Percentiles rank a stretch among this genome's conserved stretches.
Conservation (phyloP, 2,888 invertebrate species). For the Andrena bicolor region DNA sequence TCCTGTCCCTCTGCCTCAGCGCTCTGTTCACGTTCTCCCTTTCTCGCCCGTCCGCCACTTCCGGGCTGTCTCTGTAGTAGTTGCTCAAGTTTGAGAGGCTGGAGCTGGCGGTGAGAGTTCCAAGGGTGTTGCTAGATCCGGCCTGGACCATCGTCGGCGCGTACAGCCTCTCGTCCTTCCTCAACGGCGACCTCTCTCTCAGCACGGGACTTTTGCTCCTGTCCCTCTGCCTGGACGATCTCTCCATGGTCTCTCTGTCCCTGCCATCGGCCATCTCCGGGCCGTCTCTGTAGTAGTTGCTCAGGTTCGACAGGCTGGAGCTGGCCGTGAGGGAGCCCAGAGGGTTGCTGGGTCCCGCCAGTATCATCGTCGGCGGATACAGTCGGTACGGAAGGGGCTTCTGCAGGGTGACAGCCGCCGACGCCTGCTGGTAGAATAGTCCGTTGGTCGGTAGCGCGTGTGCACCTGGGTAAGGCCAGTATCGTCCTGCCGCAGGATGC, state of each 20-base stretch:
- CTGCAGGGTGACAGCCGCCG: conserved; percentile 91
- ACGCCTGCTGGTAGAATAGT: conserved; percentile 93
- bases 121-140: conserved; percentile 89
- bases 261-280: conserved; percentile 78
- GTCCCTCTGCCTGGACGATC: conserved; percentile 73
- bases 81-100: conserved; percentile 80
- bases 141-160: conserved; percentile 88
- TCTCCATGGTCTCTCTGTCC: conserved; percentile 57
- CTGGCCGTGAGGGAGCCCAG: conserved; percentile 90
- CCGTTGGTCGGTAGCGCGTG: conserved; percentile 88
- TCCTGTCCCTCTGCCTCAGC: conserved; percentile 76
- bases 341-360: conserved; percentile 90
- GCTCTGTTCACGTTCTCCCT: conserved; percentile 74
- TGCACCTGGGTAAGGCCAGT: conserved; percentile 86
- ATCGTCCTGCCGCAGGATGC: conserved; percentile 80
- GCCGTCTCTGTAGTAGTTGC: conserved; percentile 81
- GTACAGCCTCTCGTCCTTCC: conserved; percentile 85
- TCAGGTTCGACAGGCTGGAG: conserved; percentile 83
- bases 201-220: conserved; percentile 79
- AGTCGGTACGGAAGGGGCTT: conserved; percentile 92
- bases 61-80: conserved; percentile 81
- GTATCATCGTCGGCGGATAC: conserved; percentile 87
- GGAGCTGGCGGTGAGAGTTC: conserved; percentile 89
- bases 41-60: conserved; percentile 76
- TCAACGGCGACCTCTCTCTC: conserved; percentile 69